Conservation (phyloP, 2,797 vertebrate genomes). For the Megalops cyprinoides region DNA sequence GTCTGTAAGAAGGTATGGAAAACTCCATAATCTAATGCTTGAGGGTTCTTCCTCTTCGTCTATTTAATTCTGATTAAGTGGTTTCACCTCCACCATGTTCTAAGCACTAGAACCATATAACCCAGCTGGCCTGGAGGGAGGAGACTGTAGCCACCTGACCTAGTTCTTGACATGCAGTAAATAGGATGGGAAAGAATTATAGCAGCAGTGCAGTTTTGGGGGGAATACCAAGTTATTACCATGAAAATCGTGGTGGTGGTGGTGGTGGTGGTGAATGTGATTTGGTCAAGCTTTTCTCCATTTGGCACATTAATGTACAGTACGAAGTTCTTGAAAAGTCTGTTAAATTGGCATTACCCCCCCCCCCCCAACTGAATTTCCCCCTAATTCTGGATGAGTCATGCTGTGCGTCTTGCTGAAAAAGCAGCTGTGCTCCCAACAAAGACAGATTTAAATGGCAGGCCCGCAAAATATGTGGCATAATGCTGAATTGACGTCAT, state of each 20-base stretch:
- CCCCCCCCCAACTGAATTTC: constrained; percentile 9
- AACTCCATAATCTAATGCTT: background rate
- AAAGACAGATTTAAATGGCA: constrained; percentile 8
- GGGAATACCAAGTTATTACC: background rate
- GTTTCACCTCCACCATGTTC: background rate
- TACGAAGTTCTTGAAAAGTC: background rate
- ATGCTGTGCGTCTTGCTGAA: background rate
- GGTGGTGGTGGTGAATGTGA: too few relatives aligned
- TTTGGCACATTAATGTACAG: background rate
- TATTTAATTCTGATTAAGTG: background rate
- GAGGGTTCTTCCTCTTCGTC: background rate
- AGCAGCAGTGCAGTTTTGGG: background rate
- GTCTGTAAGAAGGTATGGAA: background rate
- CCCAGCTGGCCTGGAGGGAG: background rate
- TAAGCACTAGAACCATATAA: background rate
- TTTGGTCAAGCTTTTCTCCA: background rate
- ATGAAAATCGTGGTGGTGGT: background rate
- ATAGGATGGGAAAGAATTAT: background rate
- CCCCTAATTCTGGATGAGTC: background rate
- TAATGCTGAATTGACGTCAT: constrained; percentile 4
- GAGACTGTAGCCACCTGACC: background rate
- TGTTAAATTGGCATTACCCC: constrained; percentile 9
- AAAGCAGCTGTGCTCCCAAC: background rate
- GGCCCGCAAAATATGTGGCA: background rate
- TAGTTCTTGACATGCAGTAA: background rate